These are phyloP conservation scores for Lemur catta DNA, from an alignment of 2,797 vertebrate genomes.

Conservation along the genomic window DNA sequence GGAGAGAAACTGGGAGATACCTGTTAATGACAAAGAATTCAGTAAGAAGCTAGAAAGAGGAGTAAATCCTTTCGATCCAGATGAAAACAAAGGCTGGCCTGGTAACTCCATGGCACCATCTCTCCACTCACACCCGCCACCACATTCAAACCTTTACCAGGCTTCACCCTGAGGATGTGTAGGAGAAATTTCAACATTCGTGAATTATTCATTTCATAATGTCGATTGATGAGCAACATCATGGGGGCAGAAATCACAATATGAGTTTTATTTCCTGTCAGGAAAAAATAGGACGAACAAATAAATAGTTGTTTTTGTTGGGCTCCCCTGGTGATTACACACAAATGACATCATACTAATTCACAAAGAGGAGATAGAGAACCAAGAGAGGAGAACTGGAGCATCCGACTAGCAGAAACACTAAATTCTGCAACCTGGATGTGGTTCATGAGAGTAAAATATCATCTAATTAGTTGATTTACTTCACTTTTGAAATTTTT, in stretches of 20 bases:
- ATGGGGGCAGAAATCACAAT: not conserved
- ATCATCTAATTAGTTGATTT: not conserved
- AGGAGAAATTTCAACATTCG: not conserved
- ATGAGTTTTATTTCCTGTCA: not conserved
- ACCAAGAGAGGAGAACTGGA: not conserved
- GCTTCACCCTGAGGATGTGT: not conserved
- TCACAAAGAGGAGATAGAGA: not conserved
- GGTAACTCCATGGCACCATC: not conserved
- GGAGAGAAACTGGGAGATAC: not conserved
- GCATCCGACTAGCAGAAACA: not conserved
- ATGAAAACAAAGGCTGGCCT: not conserved
- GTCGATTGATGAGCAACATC: not conserved
- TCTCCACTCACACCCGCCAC: not conserved
- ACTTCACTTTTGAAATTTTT: not conserved
- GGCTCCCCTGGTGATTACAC: not conserved
- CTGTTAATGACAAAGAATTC: not conserved
- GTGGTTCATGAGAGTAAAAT: not conserved
- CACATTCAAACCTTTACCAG: not conserved
- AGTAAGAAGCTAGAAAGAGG: not conserved
- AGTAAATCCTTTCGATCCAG: not conserved
- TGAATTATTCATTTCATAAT: not conserved
- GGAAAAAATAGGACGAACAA: not conserved
- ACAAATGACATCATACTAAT: not conserved
- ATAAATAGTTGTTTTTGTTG: not conserved
- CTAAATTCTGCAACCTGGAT: not conserved